Evolutionary conservation across 2,113 vertebrate species (phyloP), one percentile per base, ranked within the genome.

Genomic region (Carassius gibelio): DNA sequence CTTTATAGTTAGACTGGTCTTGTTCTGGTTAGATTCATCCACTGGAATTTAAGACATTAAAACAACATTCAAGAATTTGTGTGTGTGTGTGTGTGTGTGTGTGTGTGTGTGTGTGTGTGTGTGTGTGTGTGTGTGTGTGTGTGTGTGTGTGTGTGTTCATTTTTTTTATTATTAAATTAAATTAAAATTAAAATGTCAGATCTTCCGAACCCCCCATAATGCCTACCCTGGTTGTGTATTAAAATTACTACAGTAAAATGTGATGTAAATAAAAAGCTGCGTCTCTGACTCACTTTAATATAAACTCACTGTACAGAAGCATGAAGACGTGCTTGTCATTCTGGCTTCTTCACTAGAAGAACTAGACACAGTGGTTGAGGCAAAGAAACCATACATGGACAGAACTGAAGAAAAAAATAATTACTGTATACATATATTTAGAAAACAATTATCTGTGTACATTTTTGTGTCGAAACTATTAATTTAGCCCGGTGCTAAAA

Each of bases 301-400:
- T 81, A 75, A 19, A 50, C 21, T 4, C 69, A 36, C 78, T 45
- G 68, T 8, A 59, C 23, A 72, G 3, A 68, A 6, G 15, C 55
- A 26, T 19, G 9, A 26, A n/a, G 38, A 21, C 77, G 34, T 42
- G 48, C 69, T 42, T 75, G 50, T 52, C 78, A 38, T 36, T 75
- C 23, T 74, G 15, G 11, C 10, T 38, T 23, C 50, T 52, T 23
- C 19, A 48, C 5, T 48, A 45, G 10, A 66, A 59, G 14, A 30
- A 75, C n/a, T 52, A 48, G 42, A 45, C 42, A 45, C 42, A 45
- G 8, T 52, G 10, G 21, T 9, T 23, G n/a, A 75, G 23, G 36
- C 50, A 57, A 15, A 78, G 26, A 36, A 78, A 59, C 75, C 26
- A 79, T 42, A 62, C 76, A 79, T 79, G 36, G 36, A 23, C 15